Evolutionary conservation across 2,888 invertebrate genomes (phyloP), one percentile per base, ranked within the genome.

Genomic region (Resseliella maxima): DNA sequence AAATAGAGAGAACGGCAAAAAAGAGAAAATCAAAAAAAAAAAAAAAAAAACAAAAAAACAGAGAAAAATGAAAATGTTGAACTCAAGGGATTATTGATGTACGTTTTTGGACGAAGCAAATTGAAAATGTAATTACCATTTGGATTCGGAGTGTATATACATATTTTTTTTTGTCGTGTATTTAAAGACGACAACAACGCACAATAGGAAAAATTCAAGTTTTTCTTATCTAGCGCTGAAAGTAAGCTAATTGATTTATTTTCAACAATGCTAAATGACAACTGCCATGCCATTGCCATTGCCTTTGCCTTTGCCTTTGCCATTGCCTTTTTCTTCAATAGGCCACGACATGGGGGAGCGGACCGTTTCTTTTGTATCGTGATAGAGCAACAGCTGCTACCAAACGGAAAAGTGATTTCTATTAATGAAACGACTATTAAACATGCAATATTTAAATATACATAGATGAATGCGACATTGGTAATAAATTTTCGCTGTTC

Each of bases 351-450:
- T 50, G 46, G 18, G 8, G 46, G 12, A 8, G 18, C 41, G 5
- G 50, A 10, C 24, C 59, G 12, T 31, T 12, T 12, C 0, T 72
- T n/a, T n/a, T n/a, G 8, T 72, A 72, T 72, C 72, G 31, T 72
- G 72, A 72, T 72, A 72, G 72, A 72, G 72, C 72, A 72, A 72
- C 72, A 72, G 72, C 72, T 72, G 72, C 18, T 72, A 72, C 72
- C n/a, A 31, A 72, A 31, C 72, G 72, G 72, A 72, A 72, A 72
- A 72, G 72, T 72, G 72, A 72, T 72, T 72, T 72, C 72, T 72
- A 72, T 72, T 72, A 72, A 72, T 72, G 72, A 72, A 72, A 72
- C 15, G 72, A 72, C 72, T 72, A 72, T 72, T 72, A 72, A 72
- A 72, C 72, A 72, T 72, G 72, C 72, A 35, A 72, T 72, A 72